phyloP scores from a whole-genome alignment of 2,888 invertebrate species.

The Drosophila melanosoma region DNA sequence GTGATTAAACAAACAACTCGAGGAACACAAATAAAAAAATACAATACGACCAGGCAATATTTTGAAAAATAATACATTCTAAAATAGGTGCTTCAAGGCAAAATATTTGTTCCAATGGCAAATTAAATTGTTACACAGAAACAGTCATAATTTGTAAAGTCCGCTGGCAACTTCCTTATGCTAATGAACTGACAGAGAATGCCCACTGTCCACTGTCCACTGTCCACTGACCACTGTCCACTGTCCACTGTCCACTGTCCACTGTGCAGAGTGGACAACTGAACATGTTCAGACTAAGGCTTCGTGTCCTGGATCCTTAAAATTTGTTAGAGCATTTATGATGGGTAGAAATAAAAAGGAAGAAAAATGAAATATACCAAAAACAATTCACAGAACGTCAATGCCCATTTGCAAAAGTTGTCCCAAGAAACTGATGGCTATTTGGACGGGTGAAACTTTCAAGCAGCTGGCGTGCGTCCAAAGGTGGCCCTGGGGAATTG shows the following conservation, averaged over 20 bases:
- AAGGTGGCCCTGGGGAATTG: constrained; percentile 25
- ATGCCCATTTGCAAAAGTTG: constrained; percentile 76
- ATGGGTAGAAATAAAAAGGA: constrained; percentile 26
- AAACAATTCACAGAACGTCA: constrained; percentile 63
- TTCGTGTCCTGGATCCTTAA: constrained; percentile 38
- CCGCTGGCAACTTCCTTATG: constrained; percentile 47
- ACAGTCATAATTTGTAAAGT: constrained; percentile 14
- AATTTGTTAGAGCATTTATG: constrained; percentile 67
- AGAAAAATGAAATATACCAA: constrained; percentile 41
- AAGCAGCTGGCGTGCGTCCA: constrained; percentile 66
- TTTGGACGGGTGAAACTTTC: constrained; percentile 45
- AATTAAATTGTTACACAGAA: constrained; percentile 36
- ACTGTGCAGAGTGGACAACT: constrained; percentile 3
- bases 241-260: background rate
- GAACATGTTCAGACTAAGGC: constrained; percentile 18
- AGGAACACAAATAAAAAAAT: background rate
- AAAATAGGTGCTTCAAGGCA: background rate
- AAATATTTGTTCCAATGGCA: constrained; percentile 8
- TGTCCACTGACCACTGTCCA: constrained; percentile 15
- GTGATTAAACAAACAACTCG: background rate
- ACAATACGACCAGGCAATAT: too few species aligned
- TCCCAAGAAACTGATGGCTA: constrained; percentile 55
- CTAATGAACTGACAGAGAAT: constrained; percentile 48
- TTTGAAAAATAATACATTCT: background rate
- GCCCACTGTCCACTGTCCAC: background rate